A percentile compares a stretch with the other conserved stretches of the same genome.
phyloP scores from a whole-genome alignment of 2,797 vertebrate species.

The Peromyscus nudipes region DNA sequence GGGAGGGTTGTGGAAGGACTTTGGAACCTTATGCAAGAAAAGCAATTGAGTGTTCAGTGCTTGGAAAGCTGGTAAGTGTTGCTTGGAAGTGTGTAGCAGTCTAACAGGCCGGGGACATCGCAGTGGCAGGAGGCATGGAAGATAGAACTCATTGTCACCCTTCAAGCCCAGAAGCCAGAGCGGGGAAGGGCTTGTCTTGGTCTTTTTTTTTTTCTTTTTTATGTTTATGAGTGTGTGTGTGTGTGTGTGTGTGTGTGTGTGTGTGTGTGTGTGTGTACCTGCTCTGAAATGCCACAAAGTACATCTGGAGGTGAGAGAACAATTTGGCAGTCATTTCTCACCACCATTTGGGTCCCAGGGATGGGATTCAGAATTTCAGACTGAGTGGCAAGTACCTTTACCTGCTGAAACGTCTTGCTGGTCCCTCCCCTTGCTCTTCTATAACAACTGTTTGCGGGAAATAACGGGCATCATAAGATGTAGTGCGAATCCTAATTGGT shows the following conservation, averaged over 20 bases:
- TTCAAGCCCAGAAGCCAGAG: not conserved
- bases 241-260: not conserved
- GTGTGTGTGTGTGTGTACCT: not conserved
- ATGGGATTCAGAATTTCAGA: not conserved
- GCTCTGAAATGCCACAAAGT: not conserved
- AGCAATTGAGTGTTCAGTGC: not conserved
- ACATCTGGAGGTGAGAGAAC: not conserved
- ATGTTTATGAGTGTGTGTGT: not conserved
- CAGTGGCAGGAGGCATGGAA: not conserved
- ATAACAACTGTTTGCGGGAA: not conserved
- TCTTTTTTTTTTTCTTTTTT: not conserved
- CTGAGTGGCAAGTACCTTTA: not conserved
- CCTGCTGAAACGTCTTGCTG: not conserved
- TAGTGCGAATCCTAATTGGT: no score
- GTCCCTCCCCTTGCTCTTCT: not conserved
- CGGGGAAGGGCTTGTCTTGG: not conserved
- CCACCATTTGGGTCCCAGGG: not conserved
- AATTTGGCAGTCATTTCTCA: not conserved
- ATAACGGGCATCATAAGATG: not conserved
- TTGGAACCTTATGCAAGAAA: not conserved
- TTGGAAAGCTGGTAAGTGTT: not conserved
- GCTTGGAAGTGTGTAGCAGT: not conserved
- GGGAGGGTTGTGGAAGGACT: not conserved
- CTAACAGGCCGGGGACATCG: not conserved
- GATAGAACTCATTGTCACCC: not conserved